Evolutionary conservation across 2,113 vertebrate species (phyloP).

Genomic region (Heterochromis multidens): DNA sequence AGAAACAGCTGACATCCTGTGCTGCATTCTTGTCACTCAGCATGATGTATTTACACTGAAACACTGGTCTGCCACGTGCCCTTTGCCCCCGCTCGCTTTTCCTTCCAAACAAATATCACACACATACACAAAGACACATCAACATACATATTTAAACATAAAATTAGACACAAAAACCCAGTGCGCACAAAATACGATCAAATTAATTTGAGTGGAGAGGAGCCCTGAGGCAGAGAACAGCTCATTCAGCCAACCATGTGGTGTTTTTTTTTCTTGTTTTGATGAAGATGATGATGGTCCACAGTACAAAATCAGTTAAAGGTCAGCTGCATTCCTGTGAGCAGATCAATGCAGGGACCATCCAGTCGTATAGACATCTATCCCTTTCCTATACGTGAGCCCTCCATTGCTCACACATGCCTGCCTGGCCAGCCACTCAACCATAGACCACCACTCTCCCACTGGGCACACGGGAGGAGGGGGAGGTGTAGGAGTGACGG

Average conservation of each 20-base stretch:
- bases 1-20: constrained; percentile 28
- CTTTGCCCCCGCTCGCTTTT: constrained; percentile 26
- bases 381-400: neutral
- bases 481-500: constrained; percentile 23
- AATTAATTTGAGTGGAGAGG: neutral
- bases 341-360: constrained; percentile 54
- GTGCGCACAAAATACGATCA: neutral
- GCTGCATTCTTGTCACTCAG: constrained; percentile 26
- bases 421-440: constrained; percentile 47
- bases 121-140: constrained; percentile 3
- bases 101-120: neutral
- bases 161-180: neutral
- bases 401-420: constrained; percentile 3
- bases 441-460: constrained; percentile 50
- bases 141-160: neutral
- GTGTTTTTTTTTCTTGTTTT: neutral
- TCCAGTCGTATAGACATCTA: constrained; percentile 34
- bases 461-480: neutral
- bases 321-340: constrained; percentile 43
- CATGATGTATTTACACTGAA: constrained; percentile 51
- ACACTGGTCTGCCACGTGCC: constrained; percentile 18
- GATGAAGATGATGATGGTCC: neutral
- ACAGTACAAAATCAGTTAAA: constrained; percentile 41
- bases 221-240: neutral
- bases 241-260: neutral